These are phyloP conservation scores for Siniperca obscura DNA, from an alignment of 2,797 vertebrate species.

Conservation along the genomic window DNA sequence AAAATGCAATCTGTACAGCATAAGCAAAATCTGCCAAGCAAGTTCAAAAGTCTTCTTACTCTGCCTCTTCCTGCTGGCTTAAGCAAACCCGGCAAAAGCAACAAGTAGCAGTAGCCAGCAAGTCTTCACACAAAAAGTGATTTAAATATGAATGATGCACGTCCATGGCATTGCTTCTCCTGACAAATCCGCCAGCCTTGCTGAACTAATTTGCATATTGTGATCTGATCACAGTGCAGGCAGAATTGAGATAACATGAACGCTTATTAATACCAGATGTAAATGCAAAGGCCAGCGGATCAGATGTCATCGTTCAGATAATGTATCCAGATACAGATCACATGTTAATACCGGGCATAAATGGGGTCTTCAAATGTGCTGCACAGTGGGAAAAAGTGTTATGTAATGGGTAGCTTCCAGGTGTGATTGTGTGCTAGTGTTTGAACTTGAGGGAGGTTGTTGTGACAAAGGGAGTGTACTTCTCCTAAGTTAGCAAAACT, in stretches of 20 bases:
- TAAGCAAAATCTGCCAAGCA: not conserved
- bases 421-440: not conserved
- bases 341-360: not conserved
- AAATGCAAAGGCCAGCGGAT: not conserved
- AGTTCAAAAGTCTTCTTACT: not conserved
- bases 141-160: not conserved
- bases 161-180: no score
- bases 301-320: not conserved
- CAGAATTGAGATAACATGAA: not conserved
- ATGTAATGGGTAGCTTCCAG: slow-evolving; percentile 5
- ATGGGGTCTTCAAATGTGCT: not conserved
- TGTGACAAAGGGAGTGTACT: not conserved
- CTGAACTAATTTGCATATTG: not conserved
- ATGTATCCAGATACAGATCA: no score
- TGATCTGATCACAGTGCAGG: not conserved
- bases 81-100: no score
- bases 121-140: no score
- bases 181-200: not conserved
- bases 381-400: not conserved
- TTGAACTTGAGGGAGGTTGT: not conserved
- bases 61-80: not conserved
- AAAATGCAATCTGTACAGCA: not conserved
- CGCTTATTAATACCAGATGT: not conserved
- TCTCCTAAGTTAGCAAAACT: slow-evolving; percentile 36
- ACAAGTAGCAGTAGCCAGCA: no score